Percentiles rank a stretch among this genome's conserved stretches.
phyloP scores from a whole-genome alignment of 2,888 invertebrate species.

The Caenorhabditis imperialis region DNA sequence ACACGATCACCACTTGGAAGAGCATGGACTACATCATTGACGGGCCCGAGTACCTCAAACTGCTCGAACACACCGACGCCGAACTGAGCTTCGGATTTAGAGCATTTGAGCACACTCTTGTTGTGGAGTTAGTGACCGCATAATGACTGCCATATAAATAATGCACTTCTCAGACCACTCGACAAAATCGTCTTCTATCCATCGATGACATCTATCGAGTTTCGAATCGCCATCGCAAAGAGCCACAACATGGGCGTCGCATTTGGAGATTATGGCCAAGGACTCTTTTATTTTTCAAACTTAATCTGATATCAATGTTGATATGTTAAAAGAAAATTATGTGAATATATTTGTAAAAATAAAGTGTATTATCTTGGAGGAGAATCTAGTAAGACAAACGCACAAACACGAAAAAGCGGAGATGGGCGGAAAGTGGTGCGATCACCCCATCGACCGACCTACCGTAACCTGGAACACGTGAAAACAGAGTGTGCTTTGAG shows the following conservation, averaged over 20 bases:
- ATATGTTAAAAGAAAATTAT: no score
- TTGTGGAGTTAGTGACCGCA: neutral
- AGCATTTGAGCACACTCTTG: conserved; percentile 15
- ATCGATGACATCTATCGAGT: conserved; percentile 60
- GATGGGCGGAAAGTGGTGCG: conserved; percentile 24
- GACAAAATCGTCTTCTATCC: conserved; percentile 56
- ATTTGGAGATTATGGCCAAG: conserved; percentile 74
- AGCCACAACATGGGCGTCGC: conserved; percentile 57
- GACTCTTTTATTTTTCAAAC: conserved; percentile 61
- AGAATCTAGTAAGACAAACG: conserved; percentile 1
- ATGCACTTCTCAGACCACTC: conserved; percentile 1
- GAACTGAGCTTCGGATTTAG: neutral
- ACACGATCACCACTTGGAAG: conserved; percentile 1
- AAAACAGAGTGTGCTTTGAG: conserved; percentile 35
- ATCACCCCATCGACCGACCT: conserved; percentile 46
- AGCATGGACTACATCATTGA: neutral
- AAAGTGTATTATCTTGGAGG: no score
- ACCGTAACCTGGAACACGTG: conserved; percentile 45
- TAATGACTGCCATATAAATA: no score
- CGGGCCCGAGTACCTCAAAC: neutral
- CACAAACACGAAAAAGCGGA: neutral
- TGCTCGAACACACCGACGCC: conserved; percentile 3
- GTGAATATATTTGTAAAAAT: neutral
- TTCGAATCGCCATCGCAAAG: conserved; percentile 60
- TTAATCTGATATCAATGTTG: conserved; percentile 49